Evolutionary conservation across 2,888 invertebrate genomes (phyloP), one percentile per base, ranked within the genome.

Genomic region (Ceraclea dissimilis): DNA sequence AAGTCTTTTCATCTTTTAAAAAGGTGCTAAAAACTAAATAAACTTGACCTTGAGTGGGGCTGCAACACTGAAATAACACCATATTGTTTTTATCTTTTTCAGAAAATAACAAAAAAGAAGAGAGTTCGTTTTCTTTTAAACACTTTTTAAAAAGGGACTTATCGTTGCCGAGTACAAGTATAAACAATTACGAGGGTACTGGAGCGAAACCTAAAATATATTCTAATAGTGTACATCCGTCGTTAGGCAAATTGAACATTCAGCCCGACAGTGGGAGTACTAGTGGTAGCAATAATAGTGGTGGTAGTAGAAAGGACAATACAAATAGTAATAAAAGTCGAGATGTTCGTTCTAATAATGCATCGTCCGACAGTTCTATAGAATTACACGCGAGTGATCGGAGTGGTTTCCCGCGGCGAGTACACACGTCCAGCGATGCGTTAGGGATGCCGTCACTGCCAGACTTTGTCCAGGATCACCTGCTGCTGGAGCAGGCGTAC

Each of bases 401-500:
- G 5, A 46, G 20, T 19, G 46, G 16, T 46, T 46, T 46, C 46
- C 11, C 74, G 65, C 73, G 74, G 60, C 69, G 75, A 64, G 75
- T 75, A 13, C 74, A 73, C 62, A 63, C 74, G 66, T 74, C 75
- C 20, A 71, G 74, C 0, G 76, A 76, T 65, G 75, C 76, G 16
- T 63, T 75, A 58, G 76, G 76, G 53, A 75, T 49, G 69, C 49
- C 49, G 13, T 49, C 49, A 13, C 69, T 90, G 63, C 92, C 92
- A 0, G 92, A 92, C 69, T 92, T 92, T 73, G 92, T 93, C 52
- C 92, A 92, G 69, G 92, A 92, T 71, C 92, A 92, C 71, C 80
- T 91, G 70, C 80, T 90, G 63, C 85, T 91, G 39, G 89, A 89
- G 67, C 87, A 90, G 65, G 84, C 84, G 61, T 86, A 85, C 69